A percentile compares a stretch with the other conserved stretches of the same genome.
phyloP scores from a whole-genome alignment of 2,888 invertebrate genomes.

The Deroplatys truncata region DNA sequence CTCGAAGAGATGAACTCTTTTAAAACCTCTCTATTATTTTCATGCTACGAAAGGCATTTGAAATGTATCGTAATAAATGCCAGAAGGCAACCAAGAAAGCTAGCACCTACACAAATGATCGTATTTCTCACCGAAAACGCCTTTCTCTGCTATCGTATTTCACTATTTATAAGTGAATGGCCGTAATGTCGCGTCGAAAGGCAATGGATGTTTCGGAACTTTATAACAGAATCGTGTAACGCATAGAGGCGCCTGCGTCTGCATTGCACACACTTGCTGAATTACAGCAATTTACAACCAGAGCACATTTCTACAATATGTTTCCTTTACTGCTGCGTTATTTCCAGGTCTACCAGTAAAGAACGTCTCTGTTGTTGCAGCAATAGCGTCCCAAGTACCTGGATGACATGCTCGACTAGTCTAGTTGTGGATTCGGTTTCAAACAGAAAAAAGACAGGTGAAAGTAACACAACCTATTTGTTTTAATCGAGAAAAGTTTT shows the following conservation, averaged over 20 bases:
- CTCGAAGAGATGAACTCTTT: too few species aligned
- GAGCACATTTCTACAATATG: conserved; percentile 25
- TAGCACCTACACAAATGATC: not conserved
- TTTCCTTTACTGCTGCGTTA: conserved; percentile 22
- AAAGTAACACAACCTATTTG: too few species aligned
- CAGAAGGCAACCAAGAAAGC: not conserved
- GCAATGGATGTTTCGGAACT: not conserved
- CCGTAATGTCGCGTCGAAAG: not conserved
- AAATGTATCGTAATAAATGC: not conserved
- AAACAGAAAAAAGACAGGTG: too few species aligned
- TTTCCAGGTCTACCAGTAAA: not conserved
- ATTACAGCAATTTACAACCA: conserved; percentile 24
- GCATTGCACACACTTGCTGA: not conserved
- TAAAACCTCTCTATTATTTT: too few species aligned
- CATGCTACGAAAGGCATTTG: too few species aligned
- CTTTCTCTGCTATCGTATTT: not conserved
- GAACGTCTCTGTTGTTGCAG: not conserved
- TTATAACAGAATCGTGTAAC: not conserved
- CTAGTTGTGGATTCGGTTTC: too few species aligned
- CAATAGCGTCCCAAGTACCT: not conserved
- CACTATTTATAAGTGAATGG: not conserved
- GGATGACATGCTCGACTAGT: too few species aligned
- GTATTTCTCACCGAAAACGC: not conserved
- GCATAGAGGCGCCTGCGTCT: not conserved
- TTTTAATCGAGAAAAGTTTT: too few species aligned